phyloP scores from a whole-genome alignment of 2,888 invertebrate genomes.

The Meloe dianella region DNA sequence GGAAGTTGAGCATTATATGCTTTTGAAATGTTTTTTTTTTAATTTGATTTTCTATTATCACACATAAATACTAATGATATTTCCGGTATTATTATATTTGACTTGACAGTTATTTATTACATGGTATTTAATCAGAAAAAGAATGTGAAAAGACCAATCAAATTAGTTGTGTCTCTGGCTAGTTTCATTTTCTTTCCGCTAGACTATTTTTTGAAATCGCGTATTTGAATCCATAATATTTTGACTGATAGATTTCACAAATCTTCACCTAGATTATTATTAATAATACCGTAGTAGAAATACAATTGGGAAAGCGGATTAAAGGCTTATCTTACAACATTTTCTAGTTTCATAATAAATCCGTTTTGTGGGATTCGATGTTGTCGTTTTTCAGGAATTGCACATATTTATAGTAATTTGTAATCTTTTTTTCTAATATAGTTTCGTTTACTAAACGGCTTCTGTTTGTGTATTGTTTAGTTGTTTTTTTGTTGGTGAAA shows the following conservation, averaged over 20 bases:
- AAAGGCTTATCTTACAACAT: neutral
- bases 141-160: neutral
- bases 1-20: neutral
- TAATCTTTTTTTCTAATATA: neutral
- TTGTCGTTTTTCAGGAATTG: neutral
- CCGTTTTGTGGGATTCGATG: neutral
- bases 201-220: neutral
- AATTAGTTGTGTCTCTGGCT: neutral
- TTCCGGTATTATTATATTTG: neutral
- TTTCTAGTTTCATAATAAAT: neutral
- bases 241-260: neutral
- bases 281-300: neutral
- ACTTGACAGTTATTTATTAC: constrained; percentile 9
- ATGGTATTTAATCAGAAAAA: neutral
- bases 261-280: neutral
- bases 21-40: neutral
- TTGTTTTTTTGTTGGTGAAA: neutral
- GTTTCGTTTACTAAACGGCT: neutral
- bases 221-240: neutral
- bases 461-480: neutral
- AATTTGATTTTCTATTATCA: neutral
- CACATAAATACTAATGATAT: neutral
- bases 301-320: neutral
- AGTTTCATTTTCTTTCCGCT: neutral
- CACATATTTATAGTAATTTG: neutral